phyloP scores from a whole-genome alignment of 2,113 vertebrate species.

The Xiphorhynchus elegans region DNA sequence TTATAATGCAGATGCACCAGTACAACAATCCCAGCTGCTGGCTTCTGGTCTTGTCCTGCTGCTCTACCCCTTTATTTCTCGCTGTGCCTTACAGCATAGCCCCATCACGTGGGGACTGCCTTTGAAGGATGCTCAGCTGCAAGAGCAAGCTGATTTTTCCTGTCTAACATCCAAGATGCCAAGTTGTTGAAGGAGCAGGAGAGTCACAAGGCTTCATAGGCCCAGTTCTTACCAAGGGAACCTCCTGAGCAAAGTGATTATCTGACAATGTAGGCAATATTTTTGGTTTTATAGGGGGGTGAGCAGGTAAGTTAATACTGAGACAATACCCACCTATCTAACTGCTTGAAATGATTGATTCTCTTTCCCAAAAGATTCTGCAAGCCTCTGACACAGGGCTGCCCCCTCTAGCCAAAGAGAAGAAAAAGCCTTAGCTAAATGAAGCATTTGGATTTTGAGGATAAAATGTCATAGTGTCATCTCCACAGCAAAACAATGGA shows the following conservation, averaged over 20 bases:
- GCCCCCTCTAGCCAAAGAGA: background rate
- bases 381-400: background rate
- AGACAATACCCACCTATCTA: background rate
- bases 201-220: background rate
- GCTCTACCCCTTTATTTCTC: background rate
- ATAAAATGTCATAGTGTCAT: background rate
- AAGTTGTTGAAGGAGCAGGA: background rate
- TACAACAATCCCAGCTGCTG: conserved; percentile 38
- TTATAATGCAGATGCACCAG: conserved; percentile 36
- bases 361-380: background rate
- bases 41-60: conserved; percentile 14
- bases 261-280: background rate
- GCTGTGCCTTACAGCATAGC: fast-evolving
- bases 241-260: background rate
- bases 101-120: fast-evolving
- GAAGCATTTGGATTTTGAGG: background rate
- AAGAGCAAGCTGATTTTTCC: background rate
- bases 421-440: background rate
- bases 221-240: background rate
- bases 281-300: background rate
- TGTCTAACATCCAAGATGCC: background rate
- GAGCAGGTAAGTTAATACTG: background rate
- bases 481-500: background rate
- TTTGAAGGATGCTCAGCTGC: background rate
- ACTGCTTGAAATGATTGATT: background rate